phyloP scores from a whole-genome alignment of 2,113 vertebrate species.

The Bos indicus region DNA sequence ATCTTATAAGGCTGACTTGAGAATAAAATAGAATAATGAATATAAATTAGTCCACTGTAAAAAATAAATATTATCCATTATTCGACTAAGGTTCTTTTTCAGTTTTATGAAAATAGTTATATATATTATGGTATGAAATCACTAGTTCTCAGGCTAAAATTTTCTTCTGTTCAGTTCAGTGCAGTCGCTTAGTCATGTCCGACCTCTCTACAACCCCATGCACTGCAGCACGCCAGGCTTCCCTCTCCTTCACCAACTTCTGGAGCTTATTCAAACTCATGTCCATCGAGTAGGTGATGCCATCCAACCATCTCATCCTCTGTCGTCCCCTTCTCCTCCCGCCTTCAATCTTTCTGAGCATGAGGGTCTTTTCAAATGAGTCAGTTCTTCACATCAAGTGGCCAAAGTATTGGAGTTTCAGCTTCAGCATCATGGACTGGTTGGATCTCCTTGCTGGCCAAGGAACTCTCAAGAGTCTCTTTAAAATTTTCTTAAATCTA shows the following conservation, averaged over 20 bases:
- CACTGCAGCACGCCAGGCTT: background rate
- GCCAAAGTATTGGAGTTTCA: background rate
- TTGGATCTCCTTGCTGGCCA: background rate
- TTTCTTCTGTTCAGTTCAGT: background rate
- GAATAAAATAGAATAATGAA: background rate
- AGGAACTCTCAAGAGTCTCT: background rate
- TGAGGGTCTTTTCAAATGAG: background rate
- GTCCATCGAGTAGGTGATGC: background rate
- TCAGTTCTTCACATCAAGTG: background rate
- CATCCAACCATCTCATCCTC: background rate
- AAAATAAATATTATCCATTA: background rate
- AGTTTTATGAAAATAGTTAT: background rate
- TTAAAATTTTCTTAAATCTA: background rate
- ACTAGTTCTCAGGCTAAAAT: background rate
- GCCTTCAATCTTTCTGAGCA: background rate
- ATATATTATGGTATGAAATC: background rate
- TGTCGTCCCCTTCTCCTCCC: background rate
- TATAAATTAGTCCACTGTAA: background rate
- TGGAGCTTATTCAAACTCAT: background rate
- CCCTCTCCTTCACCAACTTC: background rate
- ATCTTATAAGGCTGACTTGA: background rate
- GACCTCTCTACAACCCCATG: background rate
- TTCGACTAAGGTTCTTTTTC: background rate
- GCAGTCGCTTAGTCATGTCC: background rate
- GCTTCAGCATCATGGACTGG: background rate